Percentiles rank a stretch among this genome's conserved stretches.
phyloP scores from a whole-genome alignment of 2,888 invertebrate genomes.

The Coenonympha glycerion region DNA sequence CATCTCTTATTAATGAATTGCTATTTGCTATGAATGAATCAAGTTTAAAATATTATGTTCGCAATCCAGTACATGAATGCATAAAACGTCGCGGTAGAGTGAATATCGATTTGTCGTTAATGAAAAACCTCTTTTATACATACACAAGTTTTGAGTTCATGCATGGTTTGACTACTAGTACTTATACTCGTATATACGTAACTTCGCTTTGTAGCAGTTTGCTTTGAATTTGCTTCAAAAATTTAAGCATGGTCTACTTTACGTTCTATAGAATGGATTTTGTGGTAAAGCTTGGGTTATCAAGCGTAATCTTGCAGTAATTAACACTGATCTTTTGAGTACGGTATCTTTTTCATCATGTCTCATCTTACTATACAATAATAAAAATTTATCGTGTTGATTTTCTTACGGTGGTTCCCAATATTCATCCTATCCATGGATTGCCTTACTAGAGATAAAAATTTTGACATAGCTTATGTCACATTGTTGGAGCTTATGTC shows the following conservation, averaged over 20 bases:
- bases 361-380: no score
- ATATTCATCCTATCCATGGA: no score
- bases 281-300: constrained; percentile 8
- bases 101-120: constrained; percentile 31
- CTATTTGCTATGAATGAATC: background rate
- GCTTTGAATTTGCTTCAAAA: constrained; percentile 38
- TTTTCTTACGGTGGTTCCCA: no score
- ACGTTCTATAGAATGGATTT: constrained; percentile 9
- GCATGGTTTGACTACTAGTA: constrained; percentile 42
- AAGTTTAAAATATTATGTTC: background rate
- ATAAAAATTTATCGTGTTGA: no score
- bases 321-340: no score
- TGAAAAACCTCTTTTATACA: constrained; percentile 39
- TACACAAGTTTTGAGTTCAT: constrained; percentile 45
- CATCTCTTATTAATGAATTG: background rate
- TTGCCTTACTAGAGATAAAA: no score
- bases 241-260: constrained; percentile 29
- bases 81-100: constrained; percentile 3
- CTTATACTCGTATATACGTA: no score
- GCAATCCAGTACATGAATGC: background rate
- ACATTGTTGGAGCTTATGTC: background rate
- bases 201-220: constrained; percentile 34
- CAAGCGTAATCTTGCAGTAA: no score
- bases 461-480: no score
- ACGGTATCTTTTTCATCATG: no score